Evolutionary conservation across 2,113 vertebrate genomes (phyloP).

Genomic region (Amazona vittata): DNA sequence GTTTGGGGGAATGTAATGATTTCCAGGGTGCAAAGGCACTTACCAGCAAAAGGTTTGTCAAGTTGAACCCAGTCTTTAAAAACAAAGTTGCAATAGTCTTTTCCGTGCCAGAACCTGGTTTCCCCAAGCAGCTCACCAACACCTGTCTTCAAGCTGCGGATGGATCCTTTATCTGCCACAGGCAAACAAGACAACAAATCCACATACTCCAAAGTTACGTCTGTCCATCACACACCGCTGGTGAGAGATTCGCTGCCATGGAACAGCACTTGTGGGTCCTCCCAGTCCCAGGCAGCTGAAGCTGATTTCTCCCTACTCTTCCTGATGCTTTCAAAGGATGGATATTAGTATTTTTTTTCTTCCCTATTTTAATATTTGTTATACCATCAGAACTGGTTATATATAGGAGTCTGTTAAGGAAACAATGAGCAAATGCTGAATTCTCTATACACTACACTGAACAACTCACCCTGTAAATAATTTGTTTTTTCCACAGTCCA

Average conservation of each 20-base stretch:
- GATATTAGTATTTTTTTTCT: neutral
- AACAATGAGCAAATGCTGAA: neutral
- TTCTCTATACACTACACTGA: neutral
- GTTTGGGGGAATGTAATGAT: neutral
- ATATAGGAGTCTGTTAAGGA: neutral
- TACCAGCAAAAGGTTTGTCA: conserved; percentile 96
- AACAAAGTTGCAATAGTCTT: conserved; percentile 98
- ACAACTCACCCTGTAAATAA: neutral
- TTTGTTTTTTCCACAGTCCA: neutral
- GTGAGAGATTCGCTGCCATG: rapidly evolving
- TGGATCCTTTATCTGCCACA: conserved; percentile 74
- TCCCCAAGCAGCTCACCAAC: conserved; percentile 88
- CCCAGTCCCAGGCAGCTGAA: neutral
- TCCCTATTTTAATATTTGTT: neutral
- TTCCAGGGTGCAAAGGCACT: neutral
- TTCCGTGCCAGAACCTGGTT: conserved; percentile 96
- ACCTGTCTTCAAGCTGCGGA: conserved; percentile 78
- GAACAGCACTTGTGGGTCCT: neutral
- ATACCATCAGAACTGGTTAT: neutral
- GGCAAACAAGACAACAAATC: neutral
- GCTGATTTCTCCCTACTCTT: neutral
- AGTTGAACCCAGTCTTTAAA: conserved; percentile 97
- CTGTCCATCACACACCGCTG: rapidly evolving
- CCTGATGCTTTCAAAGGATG: neutral
- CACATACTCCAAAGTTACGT: neutral